Evolutionary conservation across 2,113 vertebrate genomes (phyloP), one percentile per base, ranked within the genome.

Genomic region (Ascaphus truei): DNA sequence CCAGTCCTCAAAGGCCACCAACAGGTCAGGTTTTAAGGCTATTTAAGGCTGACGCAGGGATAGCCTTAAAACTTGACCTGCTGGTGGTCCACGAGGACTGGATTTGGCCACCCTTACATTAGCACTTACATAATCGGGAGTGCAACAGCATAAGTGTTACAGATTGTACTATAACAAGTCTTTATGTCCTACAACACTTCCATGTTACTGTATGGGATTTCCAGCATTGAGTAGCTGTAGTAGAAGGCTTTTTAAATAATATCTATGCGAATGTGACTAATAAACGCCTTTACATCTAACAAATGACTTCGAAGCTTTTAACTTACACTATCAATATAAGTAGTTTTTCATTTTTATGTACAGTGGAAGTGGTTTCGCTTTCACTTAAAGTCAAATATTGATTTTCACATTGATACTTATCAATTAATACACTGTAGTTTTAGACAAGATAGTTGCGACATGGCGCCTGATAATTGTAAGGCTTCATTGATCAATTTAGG

Each of bases 381-480:
- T 41, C 51, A 29, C 37, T 57, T 47, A 47, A 33, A 45, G 41
- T 34, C 29, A 34, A 5, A 13, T 68, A 68, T 48, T 68, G 65
- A 58, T 68, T 68, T 57, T 48, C 18, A 15, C 15, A 48, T 13
- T 26, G 3, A 58, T 36, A 34, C 48, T 57, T 31, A 56, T 39
- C 52, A 27, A 23, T 41, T 31, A 26, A 58, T 68, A n/a, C n/a
- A n/a, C n/a, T n/a, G 16, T 57, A 5, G 13, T 16, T 36, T 58
- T 8, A 16, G 7, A 58, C 13, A n/a, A 18, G 15, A 48, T 25
- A 25, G 20, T 23, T 56, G 0, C 58, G 52, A 58, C 39, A 68
- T 30, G 23, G 22, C 25, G 47, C 18, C 12, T 16, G 29, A 33
- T 67, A 53, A 39, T 8, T 53, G 34, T 16, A 41, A n/a, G 30